Evolutionary conservation across 1,140 invertebrate genomes (phyloP).

Genomic region (Tetramorium simillimum): DNA sequence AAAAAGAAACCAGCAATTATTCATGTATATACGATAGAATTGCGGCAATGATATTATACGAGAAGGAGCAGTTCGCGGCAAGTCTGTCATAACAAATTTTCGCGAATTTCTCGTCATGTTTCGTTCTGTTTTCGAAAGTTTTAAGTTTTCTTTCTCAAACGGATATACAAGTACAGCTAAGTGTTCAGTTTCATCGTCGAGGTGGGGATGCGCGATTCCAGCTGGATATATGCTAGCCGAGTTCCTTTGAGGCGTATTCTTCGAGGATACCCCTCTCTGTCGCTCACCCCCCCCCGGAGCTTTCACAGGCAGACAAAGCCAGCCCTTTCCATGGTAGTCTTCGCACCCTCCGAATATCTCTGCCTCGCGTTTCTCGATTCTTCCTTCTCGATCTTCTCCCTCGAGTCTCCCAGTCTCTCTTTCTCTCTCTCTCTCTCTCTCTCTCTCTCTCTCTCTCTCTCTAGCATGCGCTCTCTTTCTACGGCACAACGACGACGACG

Average conservation of each 20-base stretch:
- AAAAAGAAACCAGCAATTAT: background rate
- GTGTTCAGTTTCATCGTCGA: slow-evolving; percentile 44
- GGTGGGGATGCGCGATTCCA: slow-evolving; percentile 68
- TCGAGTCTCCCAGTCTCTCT: slow-evolving; percentile 39
- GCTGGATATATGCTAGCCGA: slow-evolving; percentile 65
- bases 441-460: slow-evolving; percentile 23
- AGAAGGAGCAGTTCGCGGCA: background rate
- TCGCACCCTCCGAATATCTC: slow-evolving; percentile 70
- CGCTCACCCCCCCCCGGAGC: slow-evolving; percentile 74
- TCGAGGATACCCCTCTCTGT: slow-evolving; percentile 63
- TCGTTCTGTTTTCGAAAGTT: background rate
- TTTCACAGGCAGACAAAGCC: slow-evolving; percentile 83
- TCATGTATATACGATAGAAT: background rate
- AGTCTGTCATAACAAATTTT: background rate
- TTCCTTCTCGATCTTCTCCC: slow-evolving; percentile 55
- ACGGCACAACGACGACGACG: slow-evolving; percentile 49
- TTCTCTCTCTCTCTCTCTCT: background rate
- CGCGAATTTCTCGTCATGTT: background rate
- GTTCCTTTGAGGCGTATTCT: slow-evolving; percentile 74
- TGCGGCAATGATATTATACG: background rate
- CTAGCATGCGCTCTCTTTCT: slow-evolving; percentile 63
- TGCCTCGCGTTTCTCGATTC: slow-evolving; percentile 56
- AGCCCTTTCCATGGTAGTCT: slow-evolving; percentile 74
- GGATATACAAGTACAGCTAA: slow-evolving; percentile 55
- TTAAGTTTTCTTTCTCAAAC: background rate